Evolutionary conservation across 2,113 vertebrate species (phyloP).

Genomic region (Calyptommatus sinebrachiatus): DNA sequence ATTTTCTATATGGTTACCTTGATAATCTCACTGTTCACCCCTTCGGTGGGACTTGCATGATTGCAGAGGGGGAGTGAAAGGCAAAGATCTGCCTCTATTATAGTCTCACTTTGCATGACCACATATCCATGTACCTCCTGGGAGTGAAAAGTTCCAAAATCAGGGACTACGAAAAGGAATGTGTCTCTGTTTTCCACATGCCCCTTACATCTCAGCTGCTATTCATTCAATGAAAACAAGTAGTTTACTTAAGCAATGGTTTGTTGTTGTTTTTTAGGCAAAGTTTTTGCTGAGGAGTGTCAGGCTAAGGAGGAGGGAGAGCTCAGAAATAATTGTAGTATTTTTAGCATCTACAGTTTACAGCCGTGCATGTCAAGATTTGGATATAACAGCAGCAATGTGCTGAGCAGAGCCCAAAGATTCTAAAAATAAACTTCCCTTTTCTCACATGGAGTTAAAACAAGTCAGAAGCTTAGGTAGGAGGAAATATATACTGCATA

Average conservation of each 20-base stretch:
- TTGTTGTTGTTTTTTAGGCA: constrained; percentile 34
- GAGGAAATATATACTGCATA: constrained; percentile 37
- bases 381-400: constrained; percentile 52
- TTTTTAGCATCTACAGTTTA: constrained; percentile 65
- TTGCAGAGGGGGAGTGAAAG: constrained; percentile 33
- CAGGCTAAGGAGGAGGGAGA: constrained; percentile 51
- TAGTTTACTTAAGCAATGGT: constrained; percentile 24
- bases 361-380: constrained; percentile 52
- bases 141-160: constrained; percentile 58
- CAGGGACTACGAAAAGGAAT: constrained; percentile 48
- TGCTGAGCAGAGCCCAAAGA: constrained; percentile 48
- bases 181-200: constrained; percentile 27
- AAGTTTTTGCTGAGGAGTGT: constrained; percentile 39
- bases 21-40: constrained; percentile 62
- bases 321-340: constrained; percentile 68
- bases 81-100: constrained; percentile 23
- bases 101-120: constrained; percentile 26
- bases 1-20: constrained; percentile 69
- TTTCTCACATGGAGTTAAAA: constrained; percentile 51
- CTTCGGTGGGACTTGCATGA: constrained; percentile 43
- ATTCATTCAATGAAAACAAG: constrained; percentile 5
- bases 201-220: background rate
- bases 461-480: constrained; percentile 48
- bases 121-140: constrained; percentile 41
- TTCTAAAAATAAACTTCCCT: constrained; percentile 68